phyloP scores from a whole-genome alignment of 2,888 invertebrate species.

The Synergus laeviventris region DNA sequence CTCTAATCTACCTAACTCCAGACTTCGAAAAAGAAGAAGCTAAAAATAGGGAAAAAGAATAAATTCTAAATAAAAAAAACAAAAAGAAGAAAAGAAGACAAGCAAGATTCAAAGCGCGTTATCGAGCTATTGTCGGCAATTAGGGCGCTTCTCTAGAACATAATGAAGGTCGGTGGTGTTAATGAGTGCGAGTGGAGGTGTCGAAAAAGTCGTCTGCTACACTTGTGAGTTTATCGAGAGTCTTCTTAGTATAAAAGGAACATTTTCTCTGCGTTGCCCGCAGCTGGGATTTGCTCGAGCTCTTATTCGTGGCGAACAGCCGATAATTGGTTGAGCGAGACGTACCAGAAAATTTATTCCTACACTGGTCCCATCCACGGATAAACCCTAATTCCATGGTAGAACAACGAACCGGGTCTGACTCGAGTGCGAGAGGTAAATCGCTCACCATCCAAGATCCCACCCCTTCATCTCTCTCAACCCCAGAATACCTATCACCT shows the following conservation, averaged over 20 bases:
- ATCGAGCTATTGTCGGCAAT: constrained; percentile 56
- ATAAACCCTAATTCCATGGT: constrained; percentile 59
- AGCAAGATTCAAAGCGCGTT: constrained; percentile 23
- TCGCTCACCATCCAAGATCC: constrained; percentile 6
- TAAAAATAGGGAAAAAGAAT: neutral
- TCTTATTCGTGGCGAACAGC: constrained; percentile 30
- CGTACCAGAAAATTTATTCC: constrained; percentile 48
- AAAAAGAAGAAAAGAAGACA: neutral
- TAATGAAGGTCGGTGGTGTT: constrained; percentile 73
- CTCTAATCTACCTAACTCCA: constrained; percentile 25
- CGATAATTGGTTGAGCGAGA: constrained; percentile 45
- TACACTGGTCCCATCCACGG: constrained; percentile 44
- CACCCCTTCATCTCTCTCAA: constrained; percentile 24
- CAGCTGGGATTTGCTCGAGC: constrained; percentile 30
- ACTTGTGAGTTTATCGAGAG: constrained; percentile 43
- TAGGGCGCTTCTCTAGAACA: constrained; percentile 68
- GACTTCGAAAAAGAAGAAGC: constrained; percentile 20
- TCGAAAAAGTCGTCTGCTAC: constrained; percentile 62
- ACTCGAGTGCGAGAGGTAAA: constrained; percentile 37
- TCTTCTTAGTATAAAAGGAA: neutral
- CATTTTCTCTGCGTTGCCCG: constrained; percentile 15
- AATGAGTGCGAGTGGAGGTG: constrained; percentile 70
- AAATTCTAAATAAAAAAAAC: neutral
- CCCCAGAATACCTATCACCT: constrained; percentile 19
- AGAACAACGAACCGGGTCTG: constrained; percentile 49